Base-by-base conservation (phyloP, 2,113 vertebrate species). In the Ctenomys sociabilis region DNA sequence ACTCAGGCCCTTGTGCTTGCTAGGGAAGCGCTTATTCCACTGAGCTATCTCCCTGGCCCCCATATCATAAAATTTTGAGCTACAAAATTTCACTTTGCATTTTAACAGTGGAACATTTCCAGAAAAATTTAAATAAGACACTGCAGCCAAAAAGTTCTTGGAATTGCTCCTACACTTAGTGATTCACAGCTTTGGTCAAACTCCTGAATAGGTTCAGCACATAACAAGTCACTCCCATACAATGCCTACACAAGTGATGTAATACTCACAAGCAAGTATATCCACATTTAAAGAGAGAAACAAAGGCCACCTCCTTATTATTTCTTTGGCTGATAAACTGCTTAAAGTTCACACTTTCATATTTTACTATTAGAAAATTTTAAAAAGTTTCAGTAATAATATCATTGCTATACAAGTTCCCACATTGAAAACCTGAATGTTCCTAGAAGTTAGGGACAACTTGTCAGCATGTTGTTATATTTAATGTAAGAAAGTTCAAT, bases 161-260 rank as follows among this genome's bases (percentile, higher is more conserved):
- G 64, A 96, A 96, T 85, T 86, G 73, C 49, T 97, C 77, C 85
- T 81, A 93, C 40, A 94, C 49, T 85, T 82, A 85, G 70, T 96
- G 90, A 93, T 96, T 97, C 85, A 95, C 5, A 82, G 54, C 30
- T 40, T 92, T 95, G 90, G 85, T 45, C 88, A 96, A 85, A 96
- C 90, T 95, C 81, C 78, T 97, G 92, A 92, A 96, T 90, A 90
- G n/a, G 64, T 93, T 95, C 82, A 92, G 81, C 77, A 95, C 91
- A 75, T 96, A 94, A 90, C 81, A 96, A 96, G 91, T 91, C 73
- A 94, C 59, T 92, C 88, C 92, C 37, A 97, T 88, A 95, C 54
- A 95, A 80, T 80, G 77, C 75, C 95, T 96, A 95, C 72, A 0
- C 70, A 96, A 95, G 88, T 96, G 90, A 93, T 78, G 75, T 89